Percentiles rank a stretch among this genome's conserved stretches.
These are phyloP conservation scores for Balanococcus diminutus DNA, from an alignment of 2,888 invertebrate species.

Conservation along the genomic window DNA sequence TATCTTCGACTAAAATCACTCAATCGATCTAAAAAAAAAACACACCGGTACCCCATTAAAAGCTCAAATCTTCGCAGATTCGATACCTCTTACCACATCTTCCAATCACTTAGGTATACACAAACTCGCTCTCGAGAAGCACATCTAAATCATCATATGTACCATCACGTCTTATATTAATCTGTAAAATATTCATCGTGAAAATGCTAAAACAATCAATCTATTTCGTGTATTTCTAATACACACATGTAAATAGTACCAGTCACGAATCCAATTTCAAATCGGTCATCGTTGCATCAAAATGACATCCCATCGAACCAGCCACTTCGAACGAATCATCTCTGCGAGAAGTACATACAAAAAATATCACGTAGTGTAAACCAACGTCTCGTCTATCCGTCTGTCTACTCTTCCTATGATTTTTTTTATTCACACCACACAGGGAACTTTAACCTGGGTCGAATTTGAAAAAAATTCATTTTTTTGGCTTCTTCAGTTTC, in stretches of 20 bases:
- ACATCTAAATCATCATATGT: not conserved
- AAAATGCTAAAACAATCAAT: not conserved
- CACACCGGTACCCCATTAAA: not conserved
- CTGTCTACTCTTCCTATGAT: no score
- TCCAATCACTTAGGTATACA: not conserved
- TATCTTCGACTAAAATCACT: not conserved
- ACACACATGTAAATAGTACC: not conserved
- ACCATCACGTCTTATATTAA: constrained; percentile 2
- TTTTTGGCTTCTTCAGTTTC: not conserved
- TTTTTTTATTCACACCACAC: not conserved
- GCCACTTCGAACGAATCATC: not conserved
- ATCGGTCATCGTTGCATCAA: constrained; percentile 13
- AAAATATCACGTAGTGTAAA: not conserved
- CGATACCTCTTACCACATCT: not conserved
- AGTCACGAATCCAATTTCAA: constrained; percentile 18
- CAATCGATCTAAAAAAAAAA: not conserved
- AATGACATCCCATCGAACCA: not conserved
- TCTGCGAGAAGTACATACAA: not conserved
- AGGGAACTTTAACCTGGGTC: not conserved
- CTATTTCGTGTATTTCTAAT: not conserved
- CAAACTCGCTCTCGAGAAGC: not conserved
- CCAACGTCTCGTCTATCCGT: not conserved
- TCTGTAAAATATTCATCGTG: not conserved
- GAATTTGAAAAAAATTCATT: not conserved
- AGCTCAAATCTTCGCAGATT: not conserved